Conservation (phyloP, 2,113 vertebrate genomes). For the Herpailurus yagouaroundi region DNA sequence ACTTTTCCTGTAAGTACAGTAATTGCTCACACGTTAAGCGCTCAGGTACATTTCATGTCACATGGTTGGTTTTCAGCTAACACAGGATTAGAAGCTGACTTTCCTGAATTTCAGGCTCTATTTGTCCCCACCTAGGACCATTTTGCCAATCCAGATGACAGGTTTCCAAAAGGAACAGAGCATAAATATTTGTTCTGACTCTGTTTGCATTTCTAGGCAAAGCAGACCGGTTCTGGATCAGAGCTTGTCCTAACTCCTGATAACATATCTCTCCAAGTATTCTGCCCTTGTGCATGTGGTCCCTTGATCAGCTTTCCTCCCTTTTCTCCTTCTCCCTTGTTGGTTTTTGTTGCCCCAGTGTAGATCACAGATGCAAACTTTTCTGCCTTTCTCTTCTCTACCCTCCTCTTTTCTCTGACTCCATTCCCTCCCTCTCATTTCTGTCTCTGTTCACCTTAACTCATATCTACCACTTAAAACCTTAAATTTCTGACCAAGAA, state of each 20-base stretch:
- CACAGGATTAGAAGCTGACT: slow-evolving; percentile 22
- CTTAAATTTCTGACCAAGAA: background rate
- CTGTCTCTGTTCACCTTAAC: background rate
- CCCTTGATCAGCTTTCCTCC: background rate
- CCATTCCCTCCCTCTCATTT: background rate
- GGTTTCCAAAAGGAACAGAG: slow-evolving; percentile 30
- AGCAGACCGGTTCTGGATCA: slow-evolving; percentile 1
- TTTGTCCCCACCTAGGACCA: background rate
- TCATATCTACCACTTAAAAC: background rate
- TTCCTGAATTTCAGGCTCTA: slow-evolving; percentile 57
- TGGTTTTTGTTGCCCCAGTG: background rate
- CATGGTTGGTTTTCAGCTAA: background rate
- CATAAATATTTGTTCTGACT: slow-evolving; percentile 44
- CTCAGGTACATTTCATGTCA: background rate
- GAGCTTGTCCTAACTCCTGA: background rate
- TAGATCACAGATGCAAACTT: background rate
- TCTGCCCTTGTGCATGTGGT: background rate
- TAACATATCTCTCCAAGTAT: background rate
- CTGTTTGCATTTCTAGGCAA: slow-evolving; percentile 47
- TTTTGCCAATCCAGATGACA: background rate
- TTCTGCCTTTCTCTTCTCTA: background rate
- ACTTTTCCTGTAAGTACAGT: background rate
- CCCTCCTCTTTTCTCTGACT: background rate
- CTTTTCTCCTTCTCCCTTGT: background rate
- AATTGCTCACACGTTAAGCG: background rate